Evolutionary conservation across 2,113 vertebrate species (phyloP).

Genomic region (Empidonax alnorum): DNA sequence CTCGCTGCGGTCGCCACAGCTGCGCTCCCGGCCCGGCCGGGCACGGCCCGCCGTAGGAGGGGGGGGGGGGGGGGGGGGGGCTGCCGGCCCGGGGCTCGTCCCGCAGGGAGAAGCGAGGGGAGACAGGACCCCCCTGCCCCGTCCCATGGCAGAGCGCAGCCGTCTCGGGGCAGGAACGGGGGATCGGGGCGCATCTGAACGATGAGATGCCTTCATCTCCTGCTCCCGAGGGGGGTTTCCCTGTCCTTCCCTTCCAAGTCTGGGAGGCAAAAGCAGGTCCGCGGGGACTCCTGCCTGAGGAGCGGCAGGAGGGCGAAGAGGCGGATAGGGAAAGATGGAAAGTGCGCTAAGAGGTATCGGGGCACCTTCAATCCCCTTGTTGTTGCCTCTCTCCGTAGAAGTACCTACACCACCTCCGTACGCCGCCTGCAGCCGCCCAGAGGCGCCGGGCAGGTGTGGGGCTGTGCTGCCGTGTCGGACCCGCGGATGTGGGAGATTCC

Average conservation of each 20-base stretch:
- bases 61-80: too few relatives aligned
- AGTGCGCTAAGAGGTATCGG: too few relatives aligned
- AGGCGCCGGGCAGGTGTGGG: neutral
- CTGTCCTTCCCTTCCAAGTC: too few relatives aligned
- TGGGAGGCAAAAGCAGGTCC: neutral
- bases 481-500: neutral
- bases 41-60: too few relatives aligned
- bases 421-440: neutral
- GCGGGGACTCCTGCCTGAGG: too few relatives aligned
- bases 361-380: neutral
- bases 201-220: too few relatives aligned
- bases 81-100: too few relatives aligned
- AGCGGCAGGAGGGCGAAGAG: neutral
- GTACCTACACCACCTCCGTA: neutral
- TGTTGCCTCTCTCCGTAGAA: neutral
- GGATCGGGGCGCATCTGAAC: too few relatives aligned
- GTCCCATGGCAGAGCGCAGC: neutral
- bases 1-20: too few relatives aligned
- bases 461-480: neutral
- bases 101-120: neutral
- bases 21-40: too few relatives aligned
- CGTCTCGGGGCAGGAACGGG: accelerated
- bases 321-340: neutral
- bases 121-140: neutral
- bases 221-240: too few relatives aligned